Base-by-base conservation (phyloP, 2,888 invertebrate genomes). In the Eilema griseolum region DNA sequence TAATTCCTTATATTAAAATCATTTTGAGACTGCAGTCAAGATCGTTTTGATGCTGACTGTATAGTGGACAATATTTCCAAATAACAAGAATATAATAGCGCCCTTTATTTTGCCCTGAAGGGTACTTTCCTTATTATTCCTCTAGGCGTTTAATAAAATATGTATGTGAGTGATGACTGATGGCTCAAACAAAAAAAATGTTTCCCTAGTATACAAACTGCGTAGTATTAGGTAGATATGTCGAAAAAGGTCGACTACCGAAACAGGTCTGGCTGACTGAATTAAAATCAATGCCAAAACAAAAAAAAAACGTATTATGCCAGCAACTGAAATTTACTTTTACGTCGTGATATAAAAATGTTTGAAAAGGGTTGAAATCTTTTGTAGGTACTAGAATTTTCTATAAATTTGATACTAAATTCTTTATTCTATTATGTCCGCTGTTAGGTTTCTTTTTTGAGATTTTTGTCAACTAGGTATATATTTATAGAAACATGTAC, bases 21-120 rank as follows among this genome's bases (percentile, higher is more conserved):
- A n/a, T n/a, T n/a, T n/a, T n/a, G n/a, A n/a, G n/a, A n/a, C n/a
- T n/a, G n/a, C n/a, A n/a, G n/a, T n/a, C n/a, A n/a, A n/a, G n/a
- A n/a, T n/a, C n/a, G n/a, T n/a, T n/a, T n/a, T n/a, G n/a, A n/a
- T n/a, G n/a, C n/a, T n/a, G n/a, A n/a, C n/a, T n/a, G n/a, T n/a
- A n/a, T n/a, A 26, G 16, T 16, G 16, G n/a, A n/a, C 26, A 16
- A 59, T 59, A 59, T 26, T 26, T 59, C 26, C 14, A 16, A 52
- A 52, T 52, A 52, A 52, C n/a, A 52, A 52, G n/a, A n/a, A n/a
- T 52, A 10, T 46, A 41, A 61, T 46, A 20, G 26, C 12, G 14
- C 46, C 31, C 67, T 67, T 67, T 67, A 61, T 67, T 67, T 61
- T 67, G n/a, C n/a, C 46, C 41, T 26, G 28, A 67, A 41, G 60